A percentile compares a stretch with the other conserved stretches of the same genome.
Evolutionary conservation across 2,888 invertebrate species (phyloP).

Genomic region (Tenthredo distinguenda): DNA sequence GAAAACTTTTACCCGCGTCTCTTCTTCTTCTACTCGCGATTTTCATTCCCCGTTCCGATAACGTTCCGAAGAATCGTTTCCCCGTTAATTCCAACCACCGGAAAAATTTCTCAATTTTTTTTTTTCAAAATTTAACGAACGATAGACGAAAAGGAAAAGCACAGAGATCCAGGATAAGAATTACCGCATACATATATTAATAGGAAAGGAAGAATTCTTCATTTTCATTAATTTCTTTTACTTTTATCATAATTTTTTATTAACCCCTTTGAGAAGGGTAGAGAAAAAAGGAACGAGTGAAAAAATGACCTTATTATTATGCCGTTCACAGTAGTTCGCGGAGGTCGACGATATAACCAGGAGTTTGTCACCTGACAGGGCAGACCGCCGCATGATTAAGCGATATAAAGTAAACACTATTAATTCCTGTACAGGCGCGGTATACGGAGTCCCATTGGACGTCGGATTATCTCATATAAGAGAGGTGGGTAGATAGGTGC

Average conservation of each 20-base stretch:
- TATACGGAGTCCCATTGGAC: constrained; percentile 53
- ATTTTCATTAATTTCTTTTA: not conserved
- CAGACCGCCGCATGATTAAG: constrained; percentile 59
- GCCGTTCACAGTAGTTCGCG: not conserved
- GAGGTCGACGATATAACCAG: not conserved
- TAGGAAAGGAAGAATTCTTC: not conserved
- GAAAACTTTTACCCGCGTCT: not conserved
- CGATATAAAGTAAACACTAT: constrained; percentile 63
- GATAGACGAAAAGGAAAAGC: not conserved
- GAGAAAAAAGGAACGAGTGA: not conserved
- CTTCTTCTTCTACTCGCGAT: not conserved
- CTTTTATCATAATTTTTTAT: too few relatives aligned
- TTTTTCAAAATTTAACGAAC: too few relatives aligned
- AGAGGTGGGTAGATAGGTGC: constrained; percentile 10
- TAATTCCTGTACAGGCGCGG: constrained; percentile 57
- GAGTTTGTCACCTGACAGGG: constrained; percentile 49
- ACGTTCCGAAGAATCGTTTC: not conserved
- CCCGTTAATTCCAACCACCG: not conserved
- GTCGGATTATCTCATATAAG: constrained; percentile 53
- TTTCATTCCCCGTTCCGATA: not conserved
- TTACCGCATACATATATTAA: not conserved
- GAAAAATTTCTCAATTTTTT: not conserved
- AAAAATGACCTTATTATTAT: constrained; percentile 11
- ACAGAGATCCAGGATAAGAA: not conserved
- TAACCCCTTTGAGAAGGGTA: not conserved